A percentile compares a stretch with the other conserved stretches of the same genome.
Conservation (phyloP, 2,888 invertebrate genomes). For the Leucophenga montana region DNA sequence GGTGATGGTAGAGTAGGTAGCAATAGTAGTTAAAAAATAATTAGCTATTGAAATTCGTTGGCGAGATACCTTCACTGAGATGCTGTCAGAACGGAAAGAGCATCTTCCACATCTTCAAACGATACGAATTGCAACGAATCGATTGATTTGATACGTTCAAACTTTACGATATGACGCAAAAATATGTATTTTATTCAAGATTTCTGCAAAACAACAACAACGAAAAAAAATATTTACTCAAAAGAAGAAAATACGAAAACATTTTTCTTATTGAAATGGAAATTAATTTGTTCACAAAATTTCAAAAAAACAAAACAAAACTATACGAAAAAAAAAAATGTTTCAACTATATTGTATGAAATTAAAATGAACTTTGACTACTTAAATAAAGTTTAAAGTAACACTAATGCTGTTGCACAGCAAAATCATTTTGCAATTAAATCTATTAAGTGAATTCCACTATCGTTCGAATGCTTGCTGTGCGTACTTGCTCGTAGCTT, state of each 20-base stretch:
- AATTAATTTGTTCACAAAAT: constrained; percentile 31
- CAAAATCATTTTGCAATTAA: too few species aligned
- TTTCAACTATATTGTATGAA: too few species aligned
- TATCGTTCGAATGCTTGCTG: too few species aligned
- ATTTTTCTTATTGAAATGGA: constrained; percentile 37
- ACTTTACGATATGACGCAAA: constrained; percentile 33
- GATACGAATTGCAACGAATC: background rate
- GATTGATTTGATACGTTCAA: background rate
- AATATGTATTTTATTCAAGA: constrained; percentile 58
- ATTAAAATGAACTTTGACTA: too few species aligned
- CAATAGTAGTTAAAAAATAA: background rate
- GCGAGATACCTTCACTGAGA: constrained; percentile 52
- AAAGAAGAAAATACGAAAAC: constrained; percentile 48
- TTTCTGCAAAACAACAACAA: constrained; percentile 70
- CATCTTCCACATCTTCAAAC: constrained; percentile 24
- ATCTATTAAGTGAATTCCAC: too few species aligned
- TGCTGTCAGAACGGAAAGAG: constrained; percentile 51
- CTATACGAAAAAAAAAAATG: background rate
- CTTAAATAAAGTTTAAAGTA: too few species aligned
- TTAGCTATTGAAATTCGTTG: constrained; percentile 28
- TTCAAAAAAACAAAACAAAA: constrained; percentile 9
- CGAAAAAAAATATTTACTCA: constrained; percentile 25
- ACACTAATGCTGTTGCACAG: too few species aligned
- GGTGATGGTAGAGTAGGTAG: background rate
- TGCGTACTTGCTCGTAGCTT: too few species aligned